Base-by-base conservation (phyloP, 2,888 invertebrate species). In the Iselma pallidipennis region DNA sequence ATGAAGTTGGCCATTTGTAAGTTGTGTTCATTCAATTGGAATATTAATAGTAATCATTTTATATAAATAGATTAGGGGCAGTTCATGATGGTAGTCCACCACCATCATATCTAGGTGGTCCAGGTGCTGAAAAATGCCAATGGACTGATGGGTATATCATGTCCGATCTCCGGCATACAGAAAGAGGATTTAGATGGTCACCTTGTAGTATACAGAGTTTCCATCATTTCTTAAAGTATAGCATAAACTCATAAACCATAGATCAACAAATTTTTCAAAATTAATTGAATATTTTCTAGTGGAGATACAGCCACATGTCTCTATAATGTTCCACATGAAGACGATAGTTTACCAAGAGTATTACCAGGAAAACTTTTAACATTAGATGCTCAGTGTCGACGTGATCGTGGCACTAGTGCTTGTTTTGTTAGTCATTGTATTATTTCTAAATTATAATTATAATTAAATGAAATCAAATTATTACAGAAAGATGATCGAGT, bases 71-170 rank as follows among this genome's bases (percentile, higher is more conserved):
- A 80, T 82, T 96, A 79, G 96, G 96, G 65, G 95, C 96, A 73
- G 96, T 96, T n/a, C 96, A 96, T 81, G 96, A 96, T 78, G 96
- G 96, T 53, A 95, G 95, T 69, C 95, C 96, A 2, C 95, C 96
- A 37, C 96, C 96, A 4, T 94, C 94, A 48, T 96, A 96, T 80
- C 86, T 96, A 49, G 96, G 96, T 49, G 96, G 96, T 25, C 96
- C 96, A 0, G 96, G 96, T 14, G 96, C 96, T 19, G 94, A 95
- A 80, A 94, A 94, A 77, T 96, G 96, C 74, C 89, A 95, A 70
- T 96, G 96, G 96, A 95, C 96, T 78, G 96, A 96, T 80, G 96
- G 96, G 57, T 96, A 91, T 84, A 96, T 96, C 76, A 96, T 96
- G 95, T 94, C 94, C 56, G 96, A 96, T 83, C 85, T 96, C 66